Conservation (phyloP, 2,797 vertebrate genomes). For the Syngnathus acus region DNA sequence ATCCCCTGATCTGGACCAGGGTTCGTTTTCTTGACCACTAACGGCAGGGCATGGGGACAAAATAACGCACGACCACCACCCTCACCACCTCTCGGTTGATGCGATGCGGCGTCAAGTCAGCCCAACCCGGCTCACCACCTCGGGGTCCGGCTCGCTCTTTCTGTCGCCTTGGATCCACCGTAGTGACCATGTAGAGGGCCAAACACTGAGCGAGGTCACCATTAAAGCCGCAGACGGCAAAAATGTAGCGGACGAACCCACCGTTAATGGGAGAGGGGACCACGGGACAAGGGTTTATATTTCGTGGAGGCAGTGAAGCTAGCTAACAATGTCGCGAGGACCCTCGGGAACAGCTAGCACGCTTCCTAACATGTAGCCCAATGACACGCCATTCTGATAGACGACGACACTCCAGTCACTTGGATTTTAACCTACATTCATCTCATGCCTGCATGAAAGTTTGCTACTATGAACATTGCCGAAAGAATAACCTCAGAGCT, state of each 20-base stretch:
- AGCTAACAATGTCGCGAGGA: constrained; percentile 4
- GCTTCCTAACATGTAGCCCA: constrained; percentile 23
- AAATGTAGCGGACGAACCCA: constrained; percentile 27
- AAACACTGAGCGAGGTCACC: constrained; percentile 24
- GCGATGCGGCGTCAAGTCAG: constrained; percentile 26
- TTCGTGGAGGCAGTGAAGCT: constrained; percentile 43
- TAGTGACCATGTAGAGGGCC: constrained; percentile 68
- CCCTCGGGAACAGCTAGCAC: constrained; percentile 16
- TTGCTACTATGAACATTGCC: constrained; percentile 32
- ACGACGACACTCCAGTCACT: constrained; percentile 8
- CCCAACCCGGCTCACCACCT: constrained; percentile 51
- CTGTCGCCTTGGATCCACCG: constrained; percentile 45
- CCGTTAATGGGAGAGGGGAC: constrained; percentile 28
- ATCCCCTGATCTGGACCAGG: constrained; percentile 22
- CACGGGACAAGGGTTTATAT: constrained; percentile 47
- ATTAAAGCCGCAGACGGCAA: constrained; percentile 29
- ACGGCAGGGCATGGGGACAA: constrained; percentile 46
- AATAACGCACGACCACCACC: constrained; percentile 11
- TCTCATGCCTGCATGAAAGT: too few species aligned
- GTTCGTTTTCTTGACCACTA: constrained; percentile 32
- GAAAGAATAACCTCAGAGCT: constrained; percentile 12
- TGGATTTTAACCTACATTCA: not conserved
- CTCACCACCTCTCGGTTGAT: constrained; percentile 33
- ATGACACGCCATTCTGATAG: constrained; percentile 14
- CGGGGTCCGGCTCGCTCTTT: constrained; percentile 57